These are phyloP conservation scores for Cydia amplana DNA, from an alignment of 1,140 invertebrate species.

Conservation along the genomic window DNA sequence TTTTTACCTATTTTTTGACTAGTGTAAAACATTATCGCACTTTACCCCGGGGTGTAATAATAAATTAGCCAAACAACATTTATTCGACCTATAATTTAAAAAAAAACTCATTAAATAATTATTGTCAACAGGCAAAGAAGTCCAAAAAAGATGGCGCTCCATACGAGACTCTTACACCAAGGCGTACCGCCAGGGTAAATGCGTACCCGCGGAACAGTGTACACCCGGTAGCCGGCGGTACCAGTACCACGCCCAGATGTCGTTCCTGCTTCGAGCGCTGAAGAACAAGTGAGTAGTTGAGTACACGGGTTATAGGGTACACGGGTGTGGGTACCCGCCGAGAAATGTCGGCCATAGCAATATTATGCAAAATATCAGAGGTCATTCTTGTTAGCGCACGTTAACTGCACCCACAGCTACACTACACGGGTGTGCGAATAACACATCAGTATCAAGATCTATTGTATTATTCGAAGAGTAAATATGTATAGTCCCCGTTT, in stretches of 20 bases:
- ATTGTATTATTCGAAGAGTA: no score
- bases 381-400: neutral
- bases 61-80: no score
- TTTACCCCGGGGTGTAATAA: no score
- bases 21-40: no score
- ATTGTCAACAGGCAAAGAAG: constrained; percentile 59
- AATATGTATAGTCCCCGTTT: no score
- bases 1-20: no score
- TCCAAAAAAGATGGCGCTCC: constrained; percentile 71
- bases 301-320: constrained; percentile 30
- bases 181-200: constrained; percentile 68
- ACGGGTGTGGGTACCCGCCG: neutral
- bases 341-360: neutral
- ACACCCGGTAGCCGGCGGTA: constrained; percentile 55
- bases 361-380: neutral
- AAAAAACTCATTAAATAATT: no score
- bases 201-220: constrained; percentile 60
- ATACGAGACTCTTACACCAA: constrained; percentile 73
- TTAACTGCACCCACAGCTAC: no score
- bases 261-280: constrained; percentile 61
- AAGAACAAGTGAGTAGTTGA: constrained; percentile 71
- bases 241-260: constrained; percentile 67
- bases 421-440: no score
- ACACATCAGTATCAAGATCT: no score
- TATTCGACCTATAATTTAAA: no score